Evolutionary conservation across 2,888 invertebrate genomes (phyloP), one percentile per base, ranked within the genome.

Genomic region (Eurytoma adleriae): DNA sequence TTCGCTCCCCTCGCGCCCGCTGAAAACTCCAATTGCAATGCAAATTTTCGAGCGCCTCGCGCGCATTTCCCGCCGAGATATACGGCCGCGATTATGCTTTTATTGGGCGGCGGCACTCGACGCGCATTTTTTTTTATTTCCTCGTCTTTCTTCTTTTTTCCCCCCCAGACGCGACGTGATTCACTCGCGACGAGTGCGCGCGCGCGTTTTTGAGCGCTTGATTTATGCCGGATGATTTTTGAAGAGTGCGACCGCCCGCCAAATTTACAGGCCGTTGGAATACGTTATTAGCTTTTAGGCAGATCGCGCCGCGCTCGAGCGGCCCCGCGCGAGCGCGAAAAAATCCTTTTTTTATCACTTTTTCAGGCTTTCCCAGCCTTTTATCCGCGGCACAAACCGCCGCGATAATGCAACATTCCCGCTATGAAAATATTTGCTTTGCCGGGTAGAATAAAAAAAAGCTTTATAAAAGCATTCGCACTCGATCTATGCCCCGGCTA

Each of bases 241-340:
- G 30, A 70, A 77, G 76, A 54, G 76, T 14, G 40, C 69, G 69
- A 52, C 62, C 20, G 54, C 61, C 30, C 54, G 77, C 69, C 52
- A 56, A 77, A 77, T 77, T 77, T 70, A 70, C 77, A 77, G 77
- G 62, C 69, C 56, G 70, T 40, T 56, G 77, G 77, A 66, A 78
- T 78, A 66, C 78, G 71, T 78, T 78, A 78, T 78, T 78, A 78
- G 78, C 78, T 78, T 78, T 78, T 59, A 78, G 78, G 48, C 78
- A 24, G 56, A 66, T 56, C 56, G 40, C 56, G 3, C 64, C 7
- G 4, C 16, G 3, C 70, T 30, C 66, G n/a, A 59, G 24, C 50
- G 14, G 18, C 7, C 18, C n/a, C 24, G 27, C 18, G 52, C 27
- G 52, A 27, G 20, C 40, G 18, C 48, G 10, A 40, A 27, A 52